Conservation (phyloP, 2,113 vertebrate genomes). For the Sebastes schlegelii region DNA sequence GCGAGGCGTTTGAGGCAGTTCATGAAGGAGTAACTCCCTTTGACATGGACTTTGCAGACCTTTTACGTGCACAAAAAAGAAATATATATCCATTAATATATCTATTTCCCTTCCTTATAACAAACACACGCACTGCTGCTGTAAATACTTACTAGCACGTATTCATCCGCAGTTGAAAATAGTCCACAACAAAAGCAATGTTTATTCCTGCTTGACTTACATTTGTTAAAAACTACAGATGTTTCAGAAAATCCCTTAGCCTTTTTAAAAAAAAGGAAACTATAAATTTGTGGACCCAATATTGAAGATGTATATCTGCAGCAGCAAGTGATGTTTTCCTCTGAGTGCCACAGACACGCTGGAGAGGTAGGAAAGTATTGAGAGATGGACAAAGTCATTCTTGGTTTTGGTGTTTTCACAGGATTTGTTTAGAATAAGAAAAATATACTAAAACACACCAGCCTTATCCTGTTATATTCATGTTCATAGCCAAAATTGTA, state of each 20-base stretch:
- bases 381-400: not conserved
- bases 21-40: no score
- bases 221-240: not conserved
- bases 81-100: not conserved
- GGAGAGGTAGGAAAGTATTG: not conserved
- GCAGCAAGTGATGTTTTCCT: not conserved
- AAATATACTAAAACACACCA: not conserved
- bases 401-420: conserved; percentile 25
- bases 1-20: no score
- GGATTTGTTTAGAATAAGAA: conserved; percentile 29
- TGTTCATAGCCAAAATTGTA: conserved; percentile 11
- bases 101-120: not conserved
- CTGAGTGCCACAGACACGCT: not conserved
- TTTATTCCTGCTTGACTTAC: not conserved
- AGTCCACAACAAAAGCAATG: not conserved
- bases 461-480: not conserved
- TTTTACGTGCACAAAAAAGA: no score
- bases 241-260: not conserved
- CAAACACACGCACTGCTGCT: not conserved
- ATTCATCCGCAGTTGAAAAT: not conserved
- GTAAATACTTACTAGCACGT: not conserved
- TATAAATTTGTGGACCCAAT: not conserved
- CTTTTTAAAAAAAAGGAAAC: not conserved
- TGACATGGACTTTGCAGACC: no score
- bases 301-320: not conserved